These are phyloP conservation scores for Campodea augens DNA, from an alignment of 1,140 invertebrate genomes.

Conservation along the genomic window DNA sequence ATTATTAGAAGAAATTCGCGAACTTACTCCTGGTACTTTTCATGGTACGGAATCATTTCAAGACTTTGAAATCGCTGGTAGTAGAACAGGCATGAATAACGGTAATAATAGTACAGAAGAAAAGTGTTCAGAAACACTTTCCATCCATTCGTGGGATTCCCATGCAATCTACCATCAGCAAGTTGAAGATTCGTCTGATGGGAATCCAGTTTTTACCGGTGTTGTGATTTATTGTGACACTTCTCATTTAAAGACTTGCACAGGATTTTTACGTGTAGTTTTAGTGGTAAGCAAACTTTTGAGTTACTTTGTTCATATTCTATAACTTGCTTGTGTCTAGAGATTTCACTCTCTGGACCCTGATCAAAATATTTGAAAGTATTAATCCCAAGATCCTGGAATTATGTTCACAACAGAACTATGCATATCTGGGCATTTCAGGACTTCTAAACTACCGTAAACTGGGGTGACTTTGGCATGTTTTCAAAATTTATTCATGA, in stretches of 20 bases:
- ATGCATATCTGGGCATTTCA: no score
- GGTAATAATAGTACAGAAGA: conserved; percentile 19
- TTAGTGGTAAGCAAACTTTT: conserved; percentile 54
- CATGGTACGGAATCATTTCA: conserved; percentile 46
- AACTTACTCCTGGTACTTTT: conserved; percentile 67
- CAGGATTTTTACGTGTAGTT: conserved; percentile 51
- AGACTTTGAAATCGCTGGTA: conserved; percentile 74
- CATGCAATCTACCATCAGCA: conserved; percentile 53
- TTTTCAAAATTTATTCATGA: no score
- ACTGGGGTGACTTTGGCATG: no score
- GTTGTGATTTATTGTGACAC: conserved; percentile 52
- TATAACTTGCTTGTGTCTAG: no score
- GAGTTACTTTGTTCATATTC: no score
- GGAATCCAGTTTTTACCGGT: conserved; percentile 42
- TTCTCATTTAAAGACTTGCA: conserved; percentile 50
- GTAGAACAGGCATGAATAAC: conserved; percentile 37
- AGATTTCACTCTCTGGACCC: no score
- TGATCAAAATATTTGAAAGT: no score
- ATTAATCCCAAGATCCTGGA: no score
- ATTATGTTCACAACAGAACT: no score
- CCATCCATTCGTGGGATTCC: conserved; percentile 60
- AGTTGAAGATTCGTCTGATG: conserved; percentile 23
- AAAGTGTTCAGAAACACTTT: conserved; percentile 7
- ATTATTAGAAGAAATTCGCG: conserved; percentile 71
- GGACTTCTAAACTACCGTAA: no score